Percentiles rank a stretch among this genome's conserved stretches.
Evolutionary conservation across 1,140 invertebrate species (phyloP).

Genomic region (Drosophila guanche): DNA sequence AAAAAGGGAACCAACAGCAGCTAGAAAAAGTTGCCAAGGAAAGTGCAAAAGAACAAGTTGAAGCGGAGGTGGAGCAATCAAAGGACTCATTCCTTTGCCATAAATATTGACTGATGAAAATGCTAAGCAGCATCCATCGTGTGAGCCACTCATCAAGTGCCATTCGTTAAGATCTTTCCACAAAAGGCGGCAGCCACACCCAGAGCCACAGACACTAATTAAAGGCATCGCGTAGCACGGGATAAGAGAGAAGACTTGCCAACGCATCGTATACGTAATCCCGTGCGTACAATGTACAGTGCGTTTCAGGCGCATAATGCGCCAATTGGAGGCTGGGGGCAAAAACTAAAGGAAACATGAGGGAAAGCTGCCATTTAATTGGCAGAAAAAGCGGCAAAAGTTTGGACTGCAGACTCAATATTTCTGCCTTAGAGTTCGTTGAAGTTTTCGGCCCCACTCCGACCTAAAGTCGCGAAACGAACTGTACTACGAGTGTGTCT

Average conservation of each 20-base stretch:
- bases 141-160: constrained; percentile 5
- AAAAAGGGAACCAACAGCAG: constrained; percentile 3
- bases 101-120: constrained; percentile 28
- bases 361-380: too few relatives aligned
- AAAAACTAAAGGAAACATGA: neutral
- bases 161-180: constrained; percentile 3
- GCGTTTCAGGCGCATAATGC: neutral
- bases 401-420: too few relatives aligned
- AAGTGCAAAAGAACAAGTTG: neutral
- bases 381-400: too few relatives aligned
- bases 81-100: neutral
- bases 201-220: constrained; percentile 12
- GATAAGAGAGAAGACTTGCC: constrained; percentile 8
- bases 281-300: neutral
- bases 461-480: constrained; percentile 21
- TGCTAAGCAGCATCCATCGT: neutral
- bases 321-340: constrained; percentile 2
- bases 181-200: constrained; percentile 8
- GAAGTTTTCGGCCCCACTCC: neutral
- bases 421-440: too few relatives aligned
- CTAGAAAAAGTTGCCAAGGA: constrained; percentile 9
- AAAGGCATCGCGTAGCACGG: constrained; percentile 19
- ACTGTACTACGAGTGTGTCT: constrained; percentile 11
- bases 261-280: constrained; percentile 22
- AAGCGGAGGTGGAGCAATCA: too few relatives aligned